phyloP scores from a whole-genome alignment of 92 coral and sea anemone species.

The Epizoanthus fatuus region DNA sequence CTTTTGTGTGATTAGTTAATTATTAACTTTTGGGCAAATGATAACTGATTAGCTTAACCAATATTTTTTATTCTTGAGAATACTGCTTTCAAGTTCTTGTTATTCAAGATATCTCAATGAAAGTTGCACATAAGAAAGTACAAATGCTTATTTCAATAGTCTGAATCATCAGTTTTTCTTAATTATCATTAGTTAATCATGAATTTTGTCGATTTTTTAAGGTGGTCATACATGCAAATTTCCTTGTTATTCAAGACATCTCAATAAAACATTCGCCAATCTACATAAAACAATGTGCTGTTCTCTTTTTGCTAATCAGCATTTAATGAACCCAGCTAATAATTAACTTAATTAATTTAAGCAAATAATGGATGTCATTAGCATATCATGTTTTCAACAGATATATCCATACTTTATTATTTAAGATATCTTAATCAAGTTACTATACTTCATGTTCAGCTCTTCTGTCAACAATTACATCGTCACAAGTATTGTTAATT shows the following conservation, averaged over 20 bases:
- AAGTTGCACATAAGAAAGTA: slow-evolving; percentile 2
- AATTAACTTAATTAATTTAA: too few species aligned
- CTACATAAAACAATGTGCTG: background rate
- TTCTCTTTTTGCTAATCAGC: background rate
- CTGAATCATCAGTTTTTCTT: background rate
- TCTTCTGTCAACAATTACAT: background rate
- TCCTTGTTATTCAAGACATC: background rate
- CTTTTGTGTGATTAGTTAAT: background rate
- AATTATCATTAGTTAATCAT: background rate
- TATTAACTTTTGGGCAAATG: background rate
- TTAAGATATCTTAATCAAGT: too few species aligned
- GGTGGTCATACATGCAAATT: background rate
- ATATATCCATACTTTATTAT: too few species aligned
- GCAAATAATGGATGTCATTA: background rate
- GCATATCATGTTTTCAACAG: background rate
- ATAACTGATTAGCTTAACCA: background rate
- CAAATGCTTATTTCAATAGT: background rate
- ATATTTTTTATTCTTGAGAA: background rate
- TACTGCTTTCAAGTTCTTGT: background rate
- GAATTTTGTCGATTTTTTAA: background rate
- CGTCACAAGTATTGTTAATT: background rate
- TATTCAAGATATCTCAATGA: background rate
- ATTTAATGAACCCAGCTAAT: background rate
- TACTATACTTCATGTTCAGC: background rate
- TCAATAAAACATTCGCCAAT: background rate